A percentile compares a stretch with the other conserved stretches of the same genome.
phyloP scores from a whole-genome alignment of 1,140 invertebrate genomes.

The Cotesia glomerata region DNA sequence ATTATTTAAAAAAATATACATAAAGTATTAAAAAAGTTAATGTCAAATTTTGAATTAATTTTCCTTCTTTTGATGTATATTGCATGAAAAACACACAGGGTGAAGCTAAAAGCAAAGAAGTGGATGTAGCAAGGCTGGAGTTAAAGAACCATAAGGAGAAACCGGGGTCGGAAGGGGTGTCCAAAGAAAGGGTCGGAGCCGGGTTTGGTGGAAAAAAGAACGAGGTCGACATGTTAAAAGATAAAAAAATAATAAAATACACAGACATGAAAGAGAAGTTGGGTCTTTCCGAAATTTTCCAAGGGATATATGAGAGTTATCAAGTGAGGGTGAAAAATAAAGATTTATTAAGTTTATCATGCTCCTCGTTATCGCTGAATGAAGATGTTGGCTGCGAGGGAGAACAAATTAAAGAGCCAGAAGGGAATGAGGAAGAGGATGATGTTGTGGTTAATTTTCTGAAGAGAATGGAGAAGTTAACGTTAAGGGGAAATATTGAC shows the following conservation, averaged over 20 bases:
- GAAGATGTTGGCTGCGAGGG: not conserved
- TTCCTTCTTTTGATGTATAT: too few species aligned
- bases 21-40: too few species aligned
- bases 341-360: not conserved
- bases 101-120: too few species aligned
- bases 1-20: too few species aligned
- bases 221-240: not conserved
- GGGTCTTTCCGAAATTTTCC: constrained; percentile 30
- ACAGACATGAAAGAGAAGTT: constrained; percentile 19
- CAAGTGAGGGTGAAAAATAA: constrained; percentile 34
- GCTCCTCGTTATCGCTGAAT: not conserved
- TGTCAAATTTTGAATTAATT: too few species aligned
- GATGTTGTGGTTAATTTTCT: constrained; percentile 42
- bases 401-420: not conserved
- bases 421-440: not conserved
- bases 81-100: too few species aligned
- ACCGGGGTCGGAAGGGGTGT: not conserved
- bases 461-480: constrained; percentile 42
- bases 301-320: constrained; percentile 30
- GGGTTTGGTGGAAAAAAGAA: not conserved
- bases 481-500: not conserved
- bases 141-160: too few species aligned
- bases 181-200: not conserved
- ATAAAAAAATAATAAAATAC: not conserved
- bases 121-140: too few species aligned